A percentile compares a stretch with the other conserved stretches of the same genome.
phyloP scores from a whole-genome alignment of 2,888 invertebrate species.

The Nezara viridula region DNA sequence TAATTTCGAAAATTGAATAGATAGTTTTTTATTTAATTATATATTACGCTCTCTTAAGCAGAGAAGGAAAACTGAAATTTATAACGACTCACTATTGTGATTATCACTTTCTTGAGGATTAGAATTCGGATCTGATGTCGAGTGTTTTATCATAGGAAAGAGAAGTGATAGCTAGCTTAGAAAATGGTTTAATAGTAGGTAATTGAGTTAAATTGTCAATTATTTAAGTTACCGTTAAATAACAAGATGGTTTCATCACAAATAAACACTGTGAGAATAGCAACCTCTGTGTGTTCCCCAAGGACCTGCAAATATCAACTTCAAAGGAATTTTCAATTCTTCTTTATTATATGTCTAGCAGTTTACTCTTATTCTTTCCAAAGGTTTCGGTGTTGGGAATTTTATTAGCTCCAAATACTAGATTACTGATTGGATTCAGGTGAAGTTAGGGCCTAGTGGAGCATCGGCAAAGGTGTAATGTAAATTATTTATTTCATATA shows the following conservation, averaged over 20 bases:
- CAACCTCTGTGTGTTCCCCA: background rate
- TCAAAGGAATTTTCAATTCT: background rate
- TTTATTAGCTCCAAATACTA: background rate
- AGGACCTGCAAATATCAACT: background rate
- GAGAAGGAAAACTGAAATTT: too few relatives aligned
- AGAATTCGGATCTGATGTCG: background rate
- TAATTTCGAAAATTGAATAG: too few relatives aligned
- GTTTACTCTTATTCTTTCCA: too few relatives aligned
- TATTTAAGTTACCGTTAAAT: background rate
- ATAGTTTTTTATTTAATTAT: too few relatives aligned
- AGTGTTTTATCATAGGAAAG: background rate
- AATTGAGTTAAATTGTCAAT: background rate
- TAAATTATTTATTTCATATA: too few relatives aligned
- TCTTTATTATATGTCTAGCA: background rate
- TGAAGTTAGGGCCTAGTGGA: background rate
- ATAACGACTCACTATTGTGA: too few relatives aligned
- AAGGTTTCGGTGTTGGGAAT: too few relatives aligned
- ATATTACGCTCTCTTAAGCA: too few relatives aligned
- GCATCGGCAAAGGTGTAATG: too few relatives aligned
- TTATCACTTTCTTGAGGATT: too few relatives aligned
- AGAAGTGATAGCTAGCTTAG: background rate
- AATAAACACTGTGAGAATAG: background rate
- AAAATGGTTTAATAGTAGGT: background rate
- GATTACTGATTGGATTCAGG: background rate
- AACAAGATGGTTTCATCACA: background rate